Percentiles rank a stretch among this genome's conserved stretches.
phyloP scores from a whole-genome alignment of 2,797 vertebrate species.

The Enteromius mattozi region DNA sequence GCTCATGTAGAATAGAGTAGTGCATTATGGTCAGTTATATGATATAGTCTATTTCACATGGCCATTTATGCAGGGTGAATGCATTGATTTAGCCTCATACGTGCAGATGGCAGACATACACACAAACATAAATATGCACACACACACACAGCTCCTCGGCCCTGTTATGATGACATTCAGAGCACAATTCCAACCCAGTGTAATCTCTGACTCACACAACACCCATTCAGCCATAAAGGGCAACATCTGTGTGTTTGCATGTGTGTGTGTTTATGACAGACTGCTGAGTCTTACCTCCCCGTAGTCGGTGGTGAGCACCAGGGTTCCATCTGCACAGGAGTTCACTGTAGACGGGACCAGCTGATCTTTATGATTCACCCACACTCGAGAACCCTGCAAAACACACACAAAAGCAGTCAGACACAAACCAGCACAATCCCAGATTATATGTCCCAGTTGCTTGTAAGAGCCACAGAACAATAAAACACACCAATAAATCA shows the following conservation, averaged over 20 bases:
- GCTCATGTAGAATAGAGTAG: not conserved
- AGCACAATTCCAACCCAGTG: constrained; percentile 42
- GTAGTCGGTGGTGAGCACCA: constrained; percentile 86
- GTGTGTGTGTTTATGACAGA: constrained; percentile 26
- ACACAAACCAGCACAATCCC: constrained; percentile 9
- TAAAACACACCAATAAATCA: not conserved
- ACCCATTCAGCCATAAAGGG: constrained; percentile 54
- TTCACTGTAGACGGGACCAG: constrained; percentile 86
- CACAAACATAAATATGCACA: constrained; percentile 5
- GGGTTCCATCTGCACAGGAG: constrained; percentile 79
- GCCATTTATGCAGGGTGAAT: constrained; percentile 12
- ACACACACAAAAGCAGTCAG: constrained; percentile 59
- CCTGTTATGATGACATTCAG: constrained; percentile 41
- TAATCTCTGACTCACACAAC: constrained; percentile 54
- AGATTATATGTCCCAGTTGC: constrained; percentile 1
- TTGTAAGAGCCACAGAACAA: not conserved
- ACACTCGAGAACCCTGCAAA: constrained; percentile 86
- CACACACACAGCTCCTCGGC: constrained; percentile 15
- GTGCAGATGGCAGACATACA: not conserved
- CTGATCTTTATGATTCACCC: constrained; percentile 87
- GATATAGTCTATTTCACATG: constrained; percentile 30
- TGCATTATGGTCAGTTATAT: not conserved
- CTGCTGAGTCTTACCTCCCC: constrained; percentile 79
- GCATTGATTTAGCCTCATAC: constrained; percentile 18
- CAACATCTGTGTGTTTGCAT: constrained; percentile 45